phyloP scores from a whole-genome alignment of 2,888 invertebrate species.

The Zygothrica quintamaculata region DNA sequence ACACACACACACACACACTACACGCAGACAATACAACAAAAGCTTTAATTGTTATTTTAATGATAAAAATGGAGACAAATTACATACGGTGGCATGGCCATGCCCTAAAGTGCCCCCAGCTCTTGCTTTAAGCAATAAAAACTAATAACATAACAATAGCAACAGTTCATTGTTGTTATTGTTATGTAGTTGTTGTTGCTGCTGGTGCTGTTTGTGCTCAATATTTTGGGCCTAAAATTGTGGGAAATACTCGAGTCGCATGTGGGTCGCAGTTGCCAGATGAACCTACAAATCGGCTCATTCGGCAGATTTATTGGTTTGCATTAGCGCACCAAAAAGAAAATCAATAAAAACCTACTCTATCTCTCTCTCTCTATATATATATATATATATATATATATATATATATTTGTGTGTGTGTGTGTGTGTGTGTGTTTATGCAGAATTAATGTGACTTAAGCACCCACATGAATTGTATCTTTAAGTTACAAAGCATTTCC shows the following conservation, averaged over 20 bases:
- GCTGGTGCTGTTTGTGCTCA: conserved; percentile 12
- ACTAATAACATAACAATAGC: conserved; percentile 71
- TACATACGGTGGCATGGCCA: conserved; percentile 54
- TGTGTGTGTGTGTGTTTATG: conserved; percentile 6
- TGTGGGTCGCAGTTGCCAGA: conserved; percentile 14
- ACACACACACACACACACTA: too few species aligned
- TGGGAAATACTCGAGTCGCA: conserved; percentile 17
- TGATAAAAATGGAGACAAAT: conserved; percentile 79
- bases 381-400: background rate
- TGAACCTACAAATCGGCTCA: conserved; percentile 73
- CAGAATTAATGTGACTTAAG: conserved; percentile 42
- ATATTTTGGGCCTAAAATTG: conserved; percentile 51
- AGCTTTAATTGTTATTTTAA: conserved; percentile 80
- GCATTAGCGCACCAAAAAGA: conserved; percentile 68
- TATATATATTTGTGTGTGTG: conserved; percentile 2
- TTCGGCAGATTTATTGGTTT: conserved; percentile 72
- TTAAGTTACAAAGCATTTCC: conserved; percentile 42
- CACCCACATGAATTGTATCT: conserved; percentile 40
- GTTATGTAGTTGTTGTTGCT: too few species aligned
- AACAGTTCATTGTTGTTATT: conserved; percentile 72
- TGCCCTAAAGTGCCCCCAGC: conserved; percentile 32
- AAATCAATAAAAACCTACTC: conserved; percentile 77
- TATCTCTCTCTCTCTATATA: background rate
- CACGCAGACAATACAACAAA: conserved; percentile 50
- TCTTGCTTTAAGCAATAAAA: conserved; percentile 56